These are phyloP conservation scores for Monoplex corrugatus DNA, from an alignment of 2,888 invertebrate species.

Conservation along the genomic window DNA sequence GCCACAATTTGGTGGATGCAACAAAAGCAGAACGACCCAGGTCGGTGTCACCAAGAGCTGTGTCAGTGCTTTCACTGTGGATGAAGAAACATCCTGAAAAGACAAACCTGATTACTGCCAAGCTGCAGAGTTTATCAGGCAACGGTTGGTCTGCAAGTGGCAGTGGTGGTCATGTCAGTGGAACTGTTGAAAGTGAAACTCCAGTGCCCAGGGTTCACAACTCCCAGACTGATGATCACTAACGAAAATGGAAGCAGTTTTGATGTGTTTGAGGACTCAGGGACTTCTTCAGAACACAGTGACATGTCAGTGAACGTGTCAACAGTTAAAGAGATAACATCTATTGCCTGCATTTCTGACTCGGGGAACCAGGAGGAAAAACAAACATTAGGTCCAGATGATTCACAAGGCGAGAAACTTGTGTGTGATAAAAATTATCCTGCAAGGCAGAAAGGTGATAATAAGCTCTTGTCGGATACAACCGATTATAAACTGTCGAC, in stretches of 20 bases:
- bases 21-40: not conserved
- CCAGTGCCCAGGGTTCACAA: not conserved
- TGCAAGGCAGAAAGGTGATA: not conserved
- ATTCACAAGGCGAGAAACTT: not conserved
- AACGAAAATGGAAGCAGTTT: constrained; percentile 17
- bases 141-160: not conserved
- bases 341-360: too few species aligned
- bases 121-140: not conserved
- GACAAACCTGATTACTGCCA: too few species aligned
- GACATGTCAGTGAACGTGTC: not conserved
- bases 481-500: not conserved
- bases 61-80: too few species aligned
- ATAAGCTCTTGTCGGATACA: not conserved
- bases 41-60: not conserved
- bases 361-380: not conserved
- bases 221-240: constrained; percentile 9
- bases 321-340: not conserved
- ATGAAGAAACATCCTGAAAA: not conserved
- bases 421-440: not conserved
- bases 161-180: not conserved
- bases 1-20: too few species aligned
- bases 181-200: not conserved
- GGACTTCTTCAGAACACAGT: not conserved
- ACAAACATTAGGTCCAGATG: not conserved
- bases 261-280: not conserved